A percentile compares a stretch with the other conserved stretches of the same genome.
These are phyloP conservation scores for Acanthurus leucopareius DNA, from an alignment of 2,797 vertebrate species.

Conservation along the genomic window DNA sequence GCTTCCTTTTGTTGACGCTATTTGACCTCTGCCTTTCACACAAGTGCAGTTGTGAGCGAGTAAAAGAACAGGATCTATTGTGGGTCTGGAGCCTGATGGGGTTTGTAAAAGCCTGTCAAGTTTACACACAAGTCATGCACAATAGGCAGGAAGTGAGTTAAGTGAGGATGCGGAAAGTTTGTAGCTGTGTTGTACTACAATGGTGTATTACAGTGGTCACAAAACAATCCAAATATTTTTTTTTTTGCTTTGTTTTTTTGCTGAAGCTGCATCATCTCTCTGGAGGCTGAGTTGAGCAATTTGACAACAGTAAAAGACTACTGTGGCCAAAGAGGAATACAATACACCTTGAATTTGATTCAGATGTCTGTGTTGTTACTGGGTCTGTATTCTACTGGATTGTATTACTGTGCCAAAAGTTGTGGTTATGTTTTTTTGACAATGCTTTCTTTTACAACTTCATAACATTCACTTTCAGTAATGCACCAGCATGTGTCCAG, in stretches of 20 bases:
- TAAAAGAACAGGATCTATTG: constrained; percentile 14
- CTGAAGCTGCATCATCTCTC: neutral
- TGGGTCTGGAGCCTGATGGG: constrained; percentile 24
- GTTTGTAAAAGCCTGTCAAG: constrained; percentile 33
- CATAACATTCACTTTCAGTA: constrained; percentile 41
- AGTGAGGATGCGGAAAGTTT: too few species aligned
- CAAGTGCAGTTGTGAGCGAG: constrained; percentile 7
- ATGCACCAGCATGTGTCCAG: constrained; percentile 10
- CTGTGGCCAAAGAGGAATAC: constrained; percentile 3
- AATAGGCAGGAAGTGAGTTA: constrained; percentile 26
- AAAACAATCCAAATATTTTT: constrained; percentile 6
- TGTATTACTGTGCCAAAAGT: constrained; percentile 3
- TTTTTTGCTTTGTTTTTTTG: constrained; percentile 5
- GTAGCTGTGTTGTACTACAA: too few species aligned
- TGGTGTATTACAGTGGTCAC: neutral
- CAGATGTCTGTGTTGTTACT: constrained; percentile 31
- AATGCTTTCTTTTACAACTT: constrained; percentile 35
- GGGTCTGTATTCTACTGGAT: too few species aligned
- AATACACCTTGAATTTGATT: constrained; percentile 4
- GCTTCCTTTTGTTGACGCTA: constrained; percentile 61
- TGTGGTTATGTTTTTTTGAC: neutral
- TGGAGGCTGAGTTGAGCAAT: neutral
- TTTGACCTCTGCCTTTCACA: constrained; percentile 67
- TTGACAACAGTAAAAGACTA: constrained; percentile 18
- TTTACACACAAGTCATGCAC: constrained; percentile 8